phyloP scores from a whole-genome alignment of 2,113 vertebrate species.

The Microtus pennsylvanicus region DNA sequence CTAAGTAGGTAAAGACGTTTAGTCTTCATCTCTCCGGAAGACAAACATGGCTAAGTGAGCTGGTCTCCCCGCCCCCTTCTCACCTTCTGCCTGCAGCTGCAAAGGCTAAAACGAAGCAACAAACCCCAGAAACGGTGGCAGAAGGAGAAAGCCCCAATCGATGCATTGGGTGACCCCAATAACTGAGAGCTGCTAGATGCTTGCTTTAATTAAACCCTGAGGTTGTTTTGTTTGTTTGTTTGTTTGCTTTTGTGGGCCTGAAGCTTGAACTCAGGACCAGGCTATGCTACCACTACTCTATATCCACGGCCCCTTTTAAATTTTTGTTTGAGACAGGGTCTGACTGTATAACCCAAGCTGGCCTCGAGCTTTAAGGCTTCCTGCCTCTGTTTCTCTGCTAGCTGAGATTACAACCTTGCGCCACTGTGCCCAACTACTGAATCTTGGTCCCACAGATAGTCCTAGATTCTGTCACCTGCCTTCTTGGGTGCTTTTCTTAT shows the following conservation, averaged over 20 bases:
- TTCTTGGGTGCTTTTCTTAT: background rate
- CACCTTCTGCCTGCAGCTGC: background rate
- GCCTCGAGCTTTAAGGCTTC: background rate
- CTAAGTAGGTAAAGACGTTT: background rate
- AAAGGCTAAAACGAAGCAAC: background rate
- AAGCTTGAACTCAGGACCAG: background rate
- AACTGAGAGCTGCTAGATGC: background rate
- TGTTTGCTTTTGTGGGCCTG: background rate
- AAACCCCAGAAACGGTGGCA: background rate
- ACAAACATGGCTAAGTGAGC: background rate
- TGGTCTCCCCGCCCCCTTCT: background rate
- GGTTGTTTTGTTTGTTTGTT: background rate
- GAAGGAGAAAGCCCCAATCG: background rate
- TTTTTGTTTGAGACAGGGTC: background rate
- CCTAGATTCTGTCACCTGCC: background rate
- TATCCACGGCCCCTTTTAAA: background rate
- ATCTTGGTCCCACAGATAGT: background rate
- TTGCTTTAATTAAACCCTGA: conserved; percentile 9
- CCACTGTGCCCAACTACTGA: background rate
- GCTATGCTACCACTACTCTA: background rate
- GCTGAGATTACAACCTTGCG: background rate
- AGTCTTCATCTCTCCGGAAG: background rate
- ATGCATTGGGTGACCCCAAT: background rate
- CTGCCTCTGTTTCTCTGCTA: background rate
- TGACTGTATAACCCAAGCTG: background rate